Evolutionary conservation across 2,113 vertebrate genomes (phyloP).

Genomic region (Chaetops frenatus): DNA sequence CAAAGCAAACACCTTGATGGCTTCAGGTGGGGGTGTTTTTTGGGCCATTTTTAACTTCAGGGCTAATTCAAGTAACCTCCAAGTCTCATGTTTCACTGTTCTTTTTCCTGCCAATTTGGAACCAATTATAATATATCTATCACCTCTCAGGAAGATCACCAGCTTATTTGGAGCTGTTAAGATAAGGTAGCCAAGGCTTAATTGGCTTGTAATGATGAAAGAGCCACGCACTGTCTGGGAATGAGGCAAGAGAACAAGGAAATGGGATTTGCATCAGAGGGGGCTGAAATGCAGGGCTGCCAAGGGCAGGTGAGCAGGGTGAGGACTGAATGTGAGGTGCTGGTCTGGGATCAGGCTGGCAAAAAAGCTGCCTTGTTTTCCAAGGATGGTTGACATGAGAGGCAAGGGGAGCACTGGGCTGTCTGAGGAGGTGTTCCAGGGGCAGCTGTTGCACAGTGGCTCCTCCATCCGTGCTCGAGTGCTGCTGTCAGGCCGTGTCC

Average conservation of each 20-base stretch:
- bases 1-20: not conserved
- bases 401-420: not conserved
- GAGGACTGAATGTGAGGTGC: not conserved
- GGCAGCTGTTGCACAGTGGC: not conserved
- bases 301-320: not conserved
- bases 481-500: fast-evolving
- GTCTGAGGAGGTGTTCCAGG: not conserved
- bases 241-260: not conserved
- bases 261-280: not conserved
- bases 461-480: fast-evolving
- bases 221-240: not conserved
- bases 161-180: constrained; percentile 35
- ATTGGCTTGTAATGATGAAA: constrained; percentile 21
- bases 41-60: not conserved
- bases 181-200: constrained; percentile 43
- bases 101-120: not conserved
- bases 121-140: constrained; percentile 34
- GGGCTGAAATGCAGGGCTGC: not conserved
- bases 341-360: not conserved
- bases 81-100: not conserved
- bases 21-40: not conserved
- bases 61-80: not conserved
- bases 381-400: fast-evolving
- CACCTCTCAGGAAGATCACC: constrained; percentile 5
- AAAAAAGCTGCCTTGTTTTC: not conserved